Evolutionary conservation across 2,888 invertebrate genomes (phyloP), one percentile per base, ranked within the genome.

Genomic region (Leucozona laternaria): DNA sequence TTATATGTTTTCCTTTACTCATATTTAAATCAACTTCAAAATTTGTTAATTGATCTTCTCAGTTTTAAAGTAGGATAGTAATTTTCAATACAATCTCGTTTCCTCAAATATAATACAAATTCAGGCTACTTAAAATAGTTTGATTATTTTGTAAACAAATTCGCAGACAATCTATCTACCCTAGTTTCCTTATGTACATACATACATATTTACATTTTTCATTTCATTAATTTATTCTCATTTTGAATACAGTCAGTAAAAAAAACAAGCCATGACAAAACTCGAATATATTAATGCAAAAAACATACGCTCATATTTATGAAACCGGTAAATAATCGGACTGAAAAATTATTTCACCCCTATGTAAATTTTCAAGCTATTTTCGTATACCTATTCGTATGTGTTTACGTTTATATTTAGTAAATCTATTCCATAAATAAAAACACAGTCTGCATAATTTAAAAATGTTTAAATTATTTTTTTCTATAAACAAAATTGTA

Each of bases 391-490:
- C 17, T 11, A 40, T 37, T 20, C 13, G 37, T 58, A 37, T 37
- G 20, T 40, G n/a, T 66, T 28, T 15, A 15, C 7, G 7, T 48
- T 48, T 66, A 66, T 31, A 48, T 66, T 66, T 34, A 66, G 66
- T 48, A 31, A 31, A 48, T 31, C 28, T 20, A 8, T 66, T 66
- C 45, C 31, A 66, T 48, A 66, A 66, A 66, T 66, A 66, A 66
- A n/a, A n/a, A 48, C 48, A 66, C 7, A 13, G 20, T 20, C 25
- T 43, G 43, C 8, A 62, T 62, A 43, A 62, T 62, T 25, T 11
- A 62, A 1, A 62, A 62, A 60, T 37, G 20, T 20, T 37, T 13
- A 11, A 57, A 34, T 5, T 8, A 37, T 37, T 34, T 22, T 22
- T 15, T 8, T 40, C 11, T 40, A 20, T 20, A 34, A 15, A n/a